phyloP scores from a whole-genome alignment of 2,113 vertebrate genomes.

The Hippoglossus stenolepis region DNA sequence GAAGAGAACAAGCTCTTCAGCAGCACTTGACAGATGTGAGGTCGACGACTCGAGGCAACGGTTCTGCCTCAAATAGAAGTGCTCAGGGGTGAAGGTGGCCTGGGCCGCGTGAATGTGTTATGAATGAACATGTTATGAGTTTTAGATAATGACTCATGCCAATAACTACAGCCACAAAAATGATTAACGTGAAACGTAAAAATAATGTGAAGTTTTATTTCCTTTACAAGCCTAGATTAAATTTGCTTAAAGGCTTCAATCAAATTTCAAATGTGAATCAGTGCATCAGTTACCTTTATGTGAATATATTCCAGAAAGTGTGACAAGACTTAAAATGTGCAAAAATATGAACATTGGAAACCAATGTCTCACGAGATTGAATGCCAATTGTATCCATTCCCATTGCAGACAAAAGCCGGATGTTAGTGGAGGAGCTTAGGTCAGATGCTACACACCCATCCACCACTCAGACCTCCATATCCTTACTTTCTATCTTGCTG shows the following conservation, averaged over 20 bases:
- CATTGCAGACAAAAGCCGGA: too few relatives aligned
- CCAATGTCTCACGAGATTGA: background rate
- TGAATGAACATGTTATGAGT: too few relatives aligned
- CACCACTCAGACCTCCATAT: too few relatives aligned
- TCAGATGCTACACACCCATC: too few relatives aligned
- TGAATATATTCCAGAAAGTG: too few relatives aligned
- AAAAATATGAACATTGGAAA: background rate
- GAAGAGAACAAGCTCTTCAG: conserved; percentile 19
- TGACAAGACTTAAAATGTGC: too few relatives aligned
- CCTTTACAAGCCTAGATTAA: too few relatives aligned
- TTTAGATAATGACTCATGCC: background rate
- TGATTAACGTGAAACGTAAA: background rate
- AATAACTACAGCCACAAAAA: background rate
- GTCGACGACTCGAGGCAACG: background rate
- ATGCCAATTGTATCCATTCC: too few relatives aligned
- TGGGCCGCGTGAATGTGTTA: background rate
- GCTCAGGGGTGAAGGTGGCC: conserved; percentile 26
- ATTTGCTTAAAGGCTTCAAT: too few relatives aligned
- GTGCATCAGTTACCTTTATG: too few relatives aligned
- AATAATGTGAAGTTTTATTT: background rate
- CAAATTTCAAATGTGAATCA: too few relatives aligned
- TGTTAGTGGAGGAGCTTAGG: background rate
- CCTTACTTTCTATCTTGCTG: background rate
- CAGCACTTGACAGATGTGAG: conserved; percentile 15
- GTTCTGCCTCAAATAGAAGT: conserved; percentile 32